A percentile compares a stretch with the other conserved stretches of the same genome.
Conservation (phyloP, 1,140 invertebrate species). For the Papilio aristodemus region DNA sequence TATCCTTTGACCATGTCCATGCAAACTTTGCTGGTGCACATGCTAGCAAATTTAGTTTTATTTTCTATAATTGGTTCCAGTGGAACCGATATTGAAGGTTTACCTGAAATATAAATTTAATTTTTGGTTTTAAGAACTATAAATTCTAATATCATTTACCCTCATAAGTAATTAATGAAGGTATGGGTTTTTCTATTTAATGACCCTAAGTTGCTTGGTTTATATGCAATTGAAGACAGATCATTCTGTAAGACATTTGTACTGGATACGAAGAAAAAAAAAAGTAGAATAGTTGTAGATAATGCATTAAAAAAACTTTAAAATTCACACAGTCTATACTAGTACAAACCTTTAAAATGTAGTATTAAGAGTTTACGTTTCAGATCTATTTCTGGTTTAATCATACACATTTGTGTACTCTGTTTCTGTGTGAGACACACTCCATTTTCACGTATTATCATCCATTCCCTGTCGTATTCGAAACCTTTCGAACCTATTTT, state of each 20-base stretch:
- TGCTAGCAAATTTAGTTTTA: conserved; percentile 57
- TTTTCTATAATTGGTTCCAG: conserved; percentile 52
- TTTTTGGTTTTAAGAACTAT: conserved; percentile 24
- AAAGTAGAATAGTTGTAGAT: too few species aligned
- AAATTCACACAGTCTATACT: conserved; percentile 13
- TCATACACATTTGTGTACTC: conserved; percentile 88
- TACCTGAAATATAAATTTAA: conserved; percentile 70
- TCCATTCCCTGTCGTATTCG: conserved; percentile 94
- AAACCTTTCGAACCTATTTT: conserved; percentile 87
- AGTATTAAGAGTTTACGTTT: conserved; percentile 83
- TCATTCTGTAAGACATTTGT: too few species aligned
- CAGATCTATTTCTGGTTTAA: conserved; percentile 88
- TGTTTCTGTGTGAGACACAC: conserved; percentile 94
- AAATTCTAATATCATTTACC: background rate
- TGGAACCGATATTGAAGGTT: conserved; percentile 75
- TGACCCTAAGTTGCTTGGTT: too few species aligned
- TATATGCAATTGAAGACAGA: too few species aligned
- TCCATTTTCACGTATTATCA: conserved; percentile 90
- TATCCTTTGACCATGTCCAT: conserved; percentile 88
- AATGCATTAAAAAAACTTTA: too few species aligned
- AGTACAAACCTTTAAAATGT: conserved; percentile 83
- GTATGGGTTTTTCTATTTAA: too few species aligned
- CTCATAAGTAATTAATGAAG: too few species aligned
- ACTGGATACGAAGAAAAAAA: too few species aligned
- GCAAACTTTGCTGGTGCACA: conserved; percentile 91